A percentile compares a stretch with the other conserved stretches of the same genome.
phyloP scores from a whole-genome alignment of 2,113 vertebrate species.

The Trematocara macrostoma region DNA sequence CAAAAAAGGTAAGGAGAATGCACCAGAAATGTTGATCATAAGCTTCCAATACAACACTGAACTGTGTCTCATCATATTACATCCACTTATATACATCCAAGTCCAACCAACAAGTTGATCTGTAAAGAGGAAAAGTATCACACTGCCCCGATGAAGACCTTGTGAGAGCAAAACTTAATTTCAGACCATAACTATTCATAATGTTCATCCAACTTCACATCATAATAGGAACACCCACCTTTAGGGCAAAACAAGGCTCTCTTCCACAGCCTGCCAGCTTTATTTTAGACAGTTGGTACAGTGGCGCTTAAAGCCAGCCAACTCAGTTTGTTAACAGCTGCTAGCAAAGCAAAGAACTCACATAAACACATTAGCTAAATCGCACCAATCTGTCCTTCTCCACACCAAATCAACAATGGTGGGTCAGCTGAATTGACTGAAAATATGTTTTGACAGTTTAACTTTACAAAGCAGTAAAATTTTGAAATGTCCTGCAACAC shows the following conservation, averaged over 20 bases:
- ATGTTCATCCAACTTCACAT: background rate
- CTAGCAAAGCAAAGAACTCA: background rate
- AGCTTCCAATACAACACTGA: background rate
- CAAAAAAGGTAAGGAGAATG: background rate
- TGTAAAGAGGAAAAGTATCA: background rate
- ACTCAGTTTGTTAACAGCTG: background rate
- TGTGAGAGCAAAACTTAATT: background rate
- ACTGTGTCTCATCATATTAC: background rate
- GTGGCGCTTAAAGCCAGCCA: background rate
- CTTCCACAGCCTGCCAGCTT: background rate
- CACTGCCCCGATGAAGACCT: background rate
- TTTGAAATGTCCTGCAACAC: background rate
- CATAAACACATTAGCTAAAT: background rate
- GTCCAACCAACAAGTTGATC: background rate
- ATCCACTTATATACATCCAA: background rate
- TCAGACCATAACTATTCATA: background rate
- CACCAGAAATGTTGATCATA: background rate
- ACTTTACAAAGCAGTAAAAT: background rate
- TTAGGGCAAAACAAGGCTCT: background rate
- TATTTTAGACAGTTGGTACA: background rate
- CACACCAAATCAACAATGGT: background rate
- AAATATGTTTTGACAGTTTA: background rate
- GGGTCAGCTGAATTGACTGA: background rate
- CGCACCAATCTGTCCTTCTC: background rate
- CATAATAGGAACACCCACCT: background rate